phyloP scores from a whole-genome alignment of 2,888 invertebrate species.

The Aphidius colemani region DNA sequence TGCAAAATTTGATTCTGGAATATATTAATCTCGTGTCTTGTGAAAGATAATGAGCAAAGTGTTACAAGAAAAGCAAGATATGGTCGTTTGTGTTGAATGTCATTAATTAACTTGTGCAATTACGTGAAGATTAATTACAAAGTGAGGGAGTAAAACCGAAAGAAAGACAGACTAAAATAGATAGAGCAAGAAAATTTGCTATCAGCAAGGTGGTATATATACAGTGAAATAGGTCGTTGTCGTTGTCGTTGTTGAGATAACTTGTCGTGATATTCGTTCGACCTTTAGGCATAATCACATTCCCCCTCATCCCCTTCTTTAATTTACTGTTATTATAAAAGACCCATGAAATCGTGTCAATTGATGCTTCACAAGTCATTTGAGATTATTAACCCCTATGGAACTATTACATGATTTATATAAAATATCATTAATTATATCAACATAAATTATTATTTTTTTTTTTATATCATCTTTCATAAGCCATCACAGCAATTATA shows the following conservation, averaged over 20 bases:
- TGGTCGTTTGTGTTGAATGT: conserved; percentile 36
- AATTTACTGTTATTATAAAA: conserved; percentile 7
- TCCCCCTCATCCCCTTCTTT: background rate
- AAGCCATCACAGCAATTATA: background rate
- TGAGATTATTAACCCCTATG: conserved; percentile 23
- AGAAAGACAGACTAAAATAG: background rate
- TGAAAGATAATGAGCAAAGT: conserved; percentile 48
- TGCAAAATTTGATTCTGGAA: background rate
- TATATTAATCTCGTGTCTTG: conserved; percentile 22
- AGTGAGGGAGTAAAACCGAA: conserved; percentile 32
- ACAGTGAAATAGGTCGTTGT: conserved; percentile 6
- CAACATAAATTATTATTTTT: too few species aligned
- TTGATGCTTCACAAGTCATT: conserved; percentile 26
- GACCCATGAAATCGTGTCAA: conserved; percentile 23
- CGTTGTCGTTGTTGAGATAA: conserved; percentile 24
- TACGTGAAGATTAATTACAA: conserved; percentile 47
- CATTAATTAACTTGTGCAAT: conserved; percentile 49
- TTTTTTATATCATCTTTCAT: too few species aligned
- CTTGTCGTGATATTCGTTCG: conserved; percentile 23
- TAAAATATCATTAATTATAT: background rate
- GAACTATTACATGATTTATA: conserved; percentile 2
- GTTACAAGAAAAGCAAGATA: conserved; percentile 29
- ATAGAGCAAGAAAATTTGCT: too few species aligned
- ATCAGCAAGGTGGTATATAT: conserved; percentile 11
- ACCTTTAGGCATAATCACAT: conserved; percentile 14